Base-by-base conservation (phyloP, 1,140 invertebrate genomes). In the Drosophila kikkawai region DNA sequence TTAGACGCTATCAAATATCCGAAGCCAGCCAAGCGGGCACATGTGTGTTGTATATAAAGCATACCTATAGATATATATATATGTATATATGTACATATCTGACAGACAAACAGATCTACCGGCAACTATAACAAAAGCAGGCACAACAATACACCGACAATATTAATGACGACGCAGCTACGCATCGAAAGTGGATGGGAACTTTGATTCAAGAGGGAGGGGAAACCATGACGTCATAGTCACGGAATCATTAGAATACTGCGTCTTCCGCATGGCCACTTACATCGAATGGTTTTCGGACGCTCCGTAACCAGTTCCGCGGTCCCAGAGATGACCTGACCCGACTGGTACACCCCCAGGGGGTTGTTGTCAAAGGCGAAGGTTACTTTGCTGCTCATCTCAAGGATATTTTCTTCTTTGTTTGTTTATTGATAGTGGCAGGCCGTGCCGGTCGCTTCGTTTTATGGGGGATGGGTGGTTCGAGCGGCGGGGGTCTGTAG, bases 281-380 rank as follows among this genome's bases (percentile, higher is more conserved):
- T 80, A 93, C 93, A 93, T 80, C 92, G 74, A 65, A 93, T 93
- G 80, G 94, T 94, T 80, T 94, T 94, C 0, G 94, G 91, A 37
- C 93, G 93, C 64, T 94, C 93, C 36, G 93, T 88, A 26, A 90
- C 87, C 39, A 94, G 71, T 39, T 94, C 85, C 3, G 94, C 92
- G 67, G 92, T 92, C 7, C 94, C 94, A 56, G 93, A 93, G 12
- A 95, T 91, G 9, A 91, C 92, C 79, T 94, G 93, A 22, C 94
- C 94, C 57, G 93, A 93, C 92, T 93, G 94, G 68, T 94, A 95
- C 8, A 94, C 92, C 5, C 86, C 91, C 44, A 92, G 79, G 4
- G 93, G 93, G 80, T 94, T 94, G 59, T 93, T 91, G 55, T 93
- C 94, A 67, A 94, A 94, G 57, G 85, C 83, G 56, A 95, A 94